These are phyloP conservation scores for Melolontha melolontha DNA, from an alignment of 2,888 invertebrate species.

Conservation along the genomic window DNA sequence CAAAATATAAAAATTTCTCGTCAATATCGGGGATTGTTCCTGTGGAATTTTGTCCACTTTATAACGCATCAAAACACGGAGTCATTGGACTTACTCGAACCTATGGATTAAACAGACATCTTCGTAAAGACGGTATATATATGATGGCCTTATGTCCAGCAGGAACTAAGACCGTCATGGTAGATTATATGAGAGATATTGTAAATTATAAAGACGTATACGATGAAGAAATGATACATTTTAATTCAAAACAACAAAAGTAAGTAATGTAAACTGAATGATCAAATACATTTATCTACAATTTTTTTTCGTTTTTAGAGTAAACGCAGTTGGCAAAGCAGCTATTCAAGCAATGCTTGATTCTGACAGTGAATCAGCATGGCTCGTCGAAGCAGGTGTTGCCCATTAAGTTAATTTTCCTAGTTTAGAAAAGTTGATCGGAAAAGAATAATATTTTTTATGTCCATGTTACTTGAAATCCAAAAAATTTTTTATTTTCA, in stretches of 20 bases:
- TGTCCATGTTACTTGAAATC: no score
- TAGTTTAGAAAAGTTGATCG: constrained; percentile 9
- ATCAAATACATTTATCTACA: background rate
- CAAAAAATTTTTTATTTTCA: no score
- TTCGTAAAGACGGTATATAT: constrained; percentile 4
- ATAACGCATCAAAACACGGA: constrained; percentile 20
- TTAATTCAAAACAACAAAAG: constrained; percentile 3
- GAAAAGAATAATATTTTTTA: constrained; percentile 2
- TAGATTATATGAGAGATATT: background rate
- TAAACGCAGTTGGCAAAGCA: constrained; percentile 18
- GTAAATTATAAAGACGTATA: constrained; percentile 7
- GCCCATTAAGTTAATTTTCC: constrained; percentile 17
- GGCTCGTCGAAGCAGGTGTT: constrained; percentile 8
- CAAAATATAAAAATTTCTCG: constrained; percentile 16
- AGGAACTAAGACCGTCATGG: constrained; percentile 4
- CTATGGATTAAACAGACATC: constrained; percentile 24
- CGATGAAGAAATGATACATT: background rate
- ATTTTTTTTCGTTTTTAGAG: background rate
- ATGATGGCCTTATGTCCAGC: constrained; percentile 15
- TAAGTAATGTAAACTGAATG: background rate
- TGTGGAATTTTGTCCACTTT: constrained; percentile 3
- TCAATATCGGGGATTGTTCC: constrained; percentile 6
- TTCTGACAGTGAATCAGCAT: constrained; percentile 25
- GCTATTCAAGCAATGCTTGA: constrained; percentile 14
- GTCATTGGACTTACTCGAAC: constrained; percentile 20